Conservation (phyloP, 2,888 invertebrate genomes). For the Ctenicera cuprea region DNA sequence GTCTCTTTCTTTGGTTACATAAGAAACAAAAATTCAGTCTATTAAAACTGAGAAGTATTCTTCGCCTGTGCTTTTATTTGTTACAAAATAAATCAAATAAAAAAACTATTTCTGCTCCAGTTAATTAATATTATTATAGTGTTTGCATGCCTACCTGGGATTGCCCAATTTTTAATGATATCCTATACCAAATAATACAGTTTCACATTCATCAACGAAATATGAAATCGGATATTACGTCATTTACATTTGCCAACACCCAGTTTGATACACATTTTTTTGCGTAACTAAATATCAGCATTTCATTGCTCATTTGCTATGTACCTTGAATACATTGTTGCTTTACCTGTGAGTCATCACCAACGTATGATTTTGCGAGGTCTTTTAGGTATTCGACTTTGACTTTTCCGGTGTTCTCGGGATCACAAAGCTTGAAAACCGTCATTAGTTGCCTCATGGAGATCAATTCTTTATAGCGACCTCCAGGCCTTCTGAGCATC, state of each 20-base stretch:
- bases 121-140: not conserved
- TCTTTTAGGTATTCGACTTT: conserved; percentile 66
- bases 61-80: no score
- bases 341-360: conserved; percentile 62
- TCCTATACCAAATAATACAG: not conserved
- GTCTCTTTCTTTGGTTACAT: no score
- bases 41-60: no score
- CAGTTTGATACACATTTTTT: not conserved
- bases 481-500: conserved; percentile 21
- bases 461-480: conserved; percentile 24
- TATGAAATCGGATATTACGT: no score
- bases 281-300: not conserved
- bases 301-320: not conserved
- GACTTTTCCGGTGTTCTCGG: conserved; percentile 66
- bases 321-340: not conserved
- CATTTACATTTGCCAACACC: no score
- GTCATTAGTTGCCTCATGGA: conserved; percentile 65
- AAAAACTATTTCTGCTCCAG: not conserved
- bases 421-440: conserved; percentile 68
- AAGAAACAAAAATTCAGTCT: no score
- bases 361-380: conserved; percentile 64
- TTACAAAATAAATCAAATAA: conserved; percentile 5
- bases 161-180: not conserved
- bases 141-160: not conserved
- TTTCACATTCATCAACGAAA: not conserved